Evolutionary conservation across 1,140 invertebrate genomes (phyloP).

Genomic region (Druon quercuslanigerum): DNA sequence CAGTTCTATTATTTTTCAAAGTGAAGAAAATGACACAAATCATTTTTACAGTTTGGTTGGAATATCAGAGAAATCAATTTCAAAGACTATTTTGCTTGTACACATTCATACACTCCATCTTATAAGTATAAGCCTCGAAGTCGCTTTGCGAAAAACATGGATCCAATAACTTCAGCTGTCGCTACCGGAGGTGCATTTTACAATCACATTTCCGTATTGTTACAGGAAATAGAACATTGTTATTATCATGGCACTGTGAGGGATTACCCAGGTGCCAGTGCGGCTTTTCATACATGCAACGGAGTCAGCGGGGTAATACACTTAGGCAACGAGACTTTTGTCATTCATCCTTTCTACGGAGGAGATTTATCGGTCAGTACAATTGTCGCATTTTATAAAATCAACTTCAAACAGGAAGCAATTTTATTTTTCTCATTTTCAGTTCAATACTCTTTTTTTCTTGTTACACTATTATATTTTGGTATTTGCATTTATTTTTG

Average conservation of each 20-base stretch:
- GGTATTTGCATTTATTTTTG: too few species aligned
- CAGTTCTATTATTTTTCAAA: background rate
- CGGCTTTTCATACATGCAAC: constrained; percentile 97
- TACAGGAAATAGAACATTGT: constrained; percentile 96
- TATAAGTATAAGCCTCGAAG: background rate
- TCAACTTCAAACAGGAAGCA: constrained; percentile 16
- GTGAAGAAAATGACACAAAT: background rate
- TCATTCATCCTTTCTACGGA: constrained; percentile 97
- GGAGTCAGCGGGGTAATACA: constrained; percentile 97
- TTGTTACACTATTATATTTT: too few species aligned
- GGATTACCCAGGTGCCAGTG: constrained; percentile 96
- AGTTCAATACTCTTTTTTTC: background rate
- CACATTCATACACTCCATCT: constrained; percentile 1
- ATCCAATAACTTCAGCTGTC: constrained; percentile 20
- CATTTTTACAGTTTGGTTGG: background rate
- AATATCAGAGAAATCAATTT: background rate
- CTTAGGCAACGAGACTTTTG: constrained; percentile 96
- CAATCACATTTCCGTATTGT: constrained; percentile 48
- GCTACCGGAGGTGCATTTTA: constrained; percentile 16
- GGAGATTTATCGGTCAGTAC: constrained; percentile 95
- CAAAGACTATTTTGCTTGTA: background rate
- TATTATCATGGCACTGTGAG: constrained; percentile 97
- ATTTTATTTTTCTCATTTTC: constrained; percentile 31
- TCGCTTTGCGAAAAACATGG: background rate
- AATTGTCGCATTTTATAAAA: constrained; percentile 45